These are phyloP conservation scores for Aplochiton taeniatus DNA, from an alignment of 2,797 vertebrate species.

Conservation along the genomic window DNA sequence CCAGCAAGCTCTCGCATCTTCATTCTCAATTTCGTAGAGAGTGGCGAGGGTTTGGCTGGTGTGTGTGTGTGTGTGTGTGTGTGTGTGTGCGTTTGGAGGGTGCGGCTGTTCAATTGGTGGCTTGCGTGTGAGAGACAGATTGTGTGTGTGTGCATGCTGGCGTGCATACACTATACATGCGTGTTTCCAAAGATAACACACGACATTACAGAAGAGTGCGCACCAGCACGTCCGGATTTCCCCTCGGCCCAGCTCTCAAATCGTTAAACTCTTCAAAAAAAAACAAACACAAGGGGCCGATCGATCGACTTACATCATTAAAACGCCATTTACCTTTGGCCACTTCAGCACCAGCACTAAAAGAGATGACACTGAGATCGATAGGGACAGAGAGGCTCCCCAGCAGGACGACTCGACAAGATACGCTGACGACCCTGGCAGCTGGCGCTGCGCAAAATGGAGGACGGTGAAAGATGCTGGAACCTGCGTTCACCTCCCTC, in stretches of 20 bases:
- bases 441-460: constrained; percentile 25
- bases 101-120: constrained; percentile 35
- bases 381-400: constrained; percentile 54
- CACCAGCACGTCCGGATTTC: too few relatives aligned
- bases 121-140: constrained; percentile 32
- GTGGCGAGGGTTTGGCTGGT: background rate
- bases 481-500: background rate
- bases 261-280: constrained; percentile 25
- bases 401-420: constrained; percentile 31
- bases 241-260: constrained; percentile 5
- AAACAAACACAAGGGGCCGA: constrained; percentile 44
- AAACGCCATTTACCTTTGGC: constrained; percentile 58
- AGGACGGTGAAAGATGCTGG: constrained; percentile 2
- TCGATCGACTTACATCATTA: constrained; percentile 67
- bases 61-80: background rate
- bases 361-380: constrained; percentile 43
- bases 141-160: background rate
- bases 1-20: constrained; percentile 43
- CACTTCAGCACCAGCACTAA: constrained; percentile 51
- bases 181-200: background rate
- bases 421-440: constrained; percentile 28
- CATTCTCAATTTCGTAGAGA: background rate
- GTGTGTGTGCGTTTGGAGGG: constrained; percentile 19
- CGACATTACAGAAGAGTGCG: too few relatives aligned
- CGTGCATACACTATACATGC: background rate